A percentile compares a stretch with the other conserved stretches of the same genome.
Conservation (phyloP, 2,888 invertebrate species). For the Caenorhabditis drosophilae region DNA sequence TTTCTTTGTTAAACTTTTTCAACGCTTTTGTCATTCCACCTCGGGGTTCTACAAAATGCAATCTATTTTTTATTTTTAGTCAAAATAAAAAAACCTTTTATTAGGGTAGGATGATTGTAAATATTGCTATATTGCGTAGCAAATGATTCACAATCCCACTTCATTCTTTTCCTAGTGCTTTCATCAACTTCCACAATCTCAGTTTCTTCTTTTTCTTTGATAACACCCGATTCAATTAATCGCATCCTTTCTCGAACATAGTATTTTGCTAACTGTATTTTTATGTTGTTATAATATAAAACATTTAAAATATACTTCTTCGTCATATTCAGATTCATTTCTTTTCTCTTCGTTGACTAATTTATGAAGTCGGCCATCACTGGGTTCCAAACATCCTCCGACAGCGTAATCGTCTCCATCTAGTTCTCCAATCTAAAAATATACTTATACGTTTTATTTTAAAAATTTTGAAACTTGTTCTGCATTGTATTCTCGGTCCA, state of each 20-base stretch:
- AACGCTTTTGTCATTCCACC: conserved; percentile 60
- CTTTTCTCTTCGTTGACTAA: conserved; percentile 80
- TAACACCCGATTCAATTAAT: conserved; percentile 45
- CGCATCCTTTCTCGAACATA: conserved; percentile 49
- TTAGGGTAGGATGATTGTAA: conserved; percentile 89
- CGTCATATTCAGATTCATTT: conserved; percentile 57
- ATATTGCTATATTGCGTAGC: conserved; percentile 83
- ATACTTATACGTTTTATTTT: too few relatives aligned
- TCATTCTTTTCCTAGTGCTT: conserved; percentile 43
- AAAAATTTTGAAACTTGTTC: too few relatives aligned
- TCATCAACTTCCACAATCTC: conserved; percentile 54
- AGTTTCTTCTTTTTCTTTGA: conserved; percentile 45
- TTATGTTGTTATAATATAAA: not conserved
- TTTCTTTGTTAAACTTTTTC: conserved; percentile 49
- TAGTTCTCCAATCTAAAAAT: conserved; percentile 51
- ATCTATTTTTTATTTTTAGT: not conserved
- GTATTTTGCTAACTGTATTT: conserved; percentile 37
- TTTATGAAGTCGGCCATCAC: conserved; percentile 78
- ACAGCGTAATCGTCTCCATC: conserved; percentile 70
- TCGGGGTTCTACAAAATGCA: conserved; percentile 37
- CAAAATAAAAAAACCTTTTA: conserved; percentile 71
- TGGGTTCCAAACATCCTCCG: conserved; percentile 77
- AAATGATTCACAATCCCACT: conserved; percentile 68
- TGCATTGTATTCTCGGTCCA: conserved; percentile 49
- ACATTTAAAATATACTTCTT: conserved; percentile 23